These are phyloP conservation scores for Petrolisthes manimaculis DNA, from an alignment of 2,888 invertebrate genomes.

Conservation along the genomic window DNA sequence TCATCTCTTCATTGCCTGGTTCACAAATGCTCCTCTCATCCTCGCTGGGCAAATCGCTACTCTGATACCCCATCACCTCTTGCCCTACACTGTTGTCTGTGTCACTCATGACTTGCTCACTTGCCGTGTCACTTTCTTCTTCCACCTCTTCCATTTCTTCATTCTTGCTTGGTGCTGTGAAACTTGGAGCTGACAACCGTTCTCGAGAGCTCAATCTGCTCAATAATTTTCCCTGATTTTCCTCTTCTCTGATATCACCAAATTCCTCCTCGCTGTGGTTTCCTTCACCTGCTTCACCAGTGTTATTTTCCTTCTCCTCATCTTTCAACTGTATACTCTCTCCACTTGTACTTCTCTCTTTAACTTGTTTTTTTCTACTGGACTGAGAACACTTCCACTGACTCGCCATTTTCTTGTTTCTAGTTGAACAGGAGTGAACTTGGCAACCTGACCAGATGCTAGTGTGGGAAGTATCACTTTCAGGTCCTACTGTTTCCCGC, in stretches of 20 bases:
- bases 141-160: conserved; percentile 12
- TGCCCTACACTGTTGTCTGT: neutral
- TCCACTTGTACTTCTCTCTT: neutral
- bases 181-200: neutral
- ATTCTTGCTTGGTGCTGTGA: neutral
- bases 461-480: neutral
- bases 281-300: neutral
- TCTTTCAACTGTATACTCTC: neutral
- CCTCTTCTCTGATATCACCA: neutral
- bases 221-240: neutral
- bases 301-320: neutral
- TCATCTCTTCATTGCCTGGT: too few species aligned
- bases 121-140: neutral
- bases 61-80: conserved; percentile 6
- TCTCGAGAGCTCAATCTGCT: neutral
- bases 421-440: conserved; percentile 4
- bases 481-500: neutral
- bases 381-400: conserved; percentile 20
- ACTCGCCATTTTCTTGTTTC: neutral
- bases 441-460: neutral
- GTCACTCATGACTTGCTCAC: neutral
- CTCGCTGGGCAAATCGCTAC: neutral
- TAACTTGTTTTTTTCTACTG: neutral
- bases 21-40: neutral
- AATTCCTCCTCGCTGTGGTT: conserved; percentile 13